A percentile compares a stretch with the other conserved stretches of the same genome.
These are phyloP conservation scores for Fregetta grallaria DNA, from an alignment of 2,113 vertebrate genomes.

Conservation along the genomic window DNA sequence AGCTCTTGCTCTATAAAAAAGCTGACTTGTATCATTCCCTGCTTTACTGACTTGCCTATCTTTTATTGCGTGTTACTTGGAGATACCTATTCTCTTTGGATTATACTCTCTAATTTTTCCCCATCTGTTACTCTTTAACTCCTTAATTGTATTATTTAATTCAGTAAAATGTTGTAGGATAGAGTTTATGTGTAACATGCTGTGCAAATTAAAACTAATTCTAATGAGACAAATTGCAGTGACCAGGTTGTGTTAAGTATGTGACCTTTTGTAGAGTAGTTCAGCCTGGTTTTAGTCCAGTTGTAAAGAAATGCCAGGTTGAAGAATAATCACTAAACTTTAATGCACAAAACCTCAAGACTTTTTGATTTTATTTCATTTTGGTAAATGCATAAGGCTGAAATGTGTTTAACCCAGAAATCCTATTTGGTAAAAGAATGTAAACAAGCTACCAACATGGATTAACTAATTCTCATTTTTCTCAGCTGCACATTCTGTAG, in stretches of 20 bases:
- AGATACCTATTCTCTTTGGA: constrained; percentile 2
- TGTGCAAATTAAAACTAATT: constrained; percentile 32
- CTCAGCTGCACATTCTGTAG: background rate
- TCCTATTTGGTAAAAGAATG: background rate
- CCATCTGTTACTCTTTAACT: constrained; percentile 36
- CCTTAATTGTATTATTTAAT: constrained; percentile 14
- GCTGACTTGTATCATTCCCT: background rate
- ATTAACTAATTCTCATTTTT: background rate
- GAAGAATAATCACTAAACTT: background rate
- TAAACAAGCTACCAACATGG: background rate
- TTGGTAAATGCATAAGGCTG: background rate
- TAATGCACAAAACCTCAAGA: background rate
- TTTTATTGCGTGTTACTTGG: background rate
- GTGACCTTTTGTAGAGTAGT: background rate
- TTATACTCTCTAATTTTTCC: background rate
- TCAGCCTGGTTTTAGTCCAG: background rate
- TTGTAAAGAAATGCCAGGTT: background rate
- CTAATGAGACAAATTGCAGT: constrained; percentile 47
- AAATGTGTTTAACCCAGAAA: background rate
- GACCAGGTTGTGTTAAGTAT: background rate
- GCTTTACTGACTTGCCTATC: background rate
- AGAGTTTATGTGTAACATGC: constrained; percentile 4
- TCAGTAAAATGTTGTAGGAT: background rate
- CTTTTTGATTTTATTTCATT: background rate
- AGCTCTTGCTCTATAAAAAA: background rate